phyloP scores from a whole-genome alignment of 2,113 vertebrate genomes.

The Actinemys pallida region DNA sequence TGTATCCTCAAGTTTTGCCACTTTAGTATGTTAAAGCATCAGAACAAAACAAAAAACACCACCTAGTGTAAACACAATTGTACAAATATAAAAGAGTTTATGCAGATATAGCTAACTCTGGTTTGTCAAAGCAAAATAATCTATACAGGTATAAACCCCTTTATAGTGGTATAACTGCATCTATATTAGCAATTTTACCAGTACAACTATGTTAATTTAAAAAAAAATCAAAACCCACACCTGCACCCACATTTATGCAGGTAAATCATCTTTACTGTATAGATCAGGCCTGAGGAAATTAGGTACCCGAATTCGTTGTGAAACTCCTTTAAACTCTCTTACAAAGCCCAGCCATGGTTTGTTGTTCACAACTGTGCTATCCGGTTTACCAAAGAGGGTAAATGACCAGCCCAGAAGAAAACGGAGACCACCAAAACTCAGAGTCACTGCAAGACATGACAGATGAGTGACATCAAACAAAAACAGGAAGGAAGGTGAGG shows the following conservation, averaged over 20 bases:
- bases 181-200: accelerated
- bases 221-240: accelerated
- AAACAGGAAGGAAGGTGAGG: constrained; percentile 62
- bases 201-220: neutral
- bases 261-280: neutral
- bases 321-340: neutral
- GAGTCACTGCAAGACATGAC: neutral
- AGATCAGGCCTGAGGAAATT: accelerated
- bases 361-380: neutral
- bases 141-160: neutral
- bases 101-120: neutral
- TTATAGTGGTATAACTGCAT: accelerated
- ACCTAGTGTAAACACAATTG: neutral
- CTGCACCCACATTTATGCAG: accelerated
- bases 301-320: accelerated
- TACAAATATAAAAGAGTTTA: accelerated
- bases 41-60: accelerated
- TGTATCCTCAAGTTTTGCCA: accelerated
- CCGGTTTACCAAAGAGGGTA: neutral
- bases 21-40: accelerated
- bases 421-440: neutral
- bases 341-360: neutral
- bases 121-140: neutral
- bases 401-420: neutral
- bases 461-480: constrained; percentile 36